Evolutionary conservation across 1,140 invertebrate species (phyloP).

Genomic region (Drosophila tsacasi): DNA sequence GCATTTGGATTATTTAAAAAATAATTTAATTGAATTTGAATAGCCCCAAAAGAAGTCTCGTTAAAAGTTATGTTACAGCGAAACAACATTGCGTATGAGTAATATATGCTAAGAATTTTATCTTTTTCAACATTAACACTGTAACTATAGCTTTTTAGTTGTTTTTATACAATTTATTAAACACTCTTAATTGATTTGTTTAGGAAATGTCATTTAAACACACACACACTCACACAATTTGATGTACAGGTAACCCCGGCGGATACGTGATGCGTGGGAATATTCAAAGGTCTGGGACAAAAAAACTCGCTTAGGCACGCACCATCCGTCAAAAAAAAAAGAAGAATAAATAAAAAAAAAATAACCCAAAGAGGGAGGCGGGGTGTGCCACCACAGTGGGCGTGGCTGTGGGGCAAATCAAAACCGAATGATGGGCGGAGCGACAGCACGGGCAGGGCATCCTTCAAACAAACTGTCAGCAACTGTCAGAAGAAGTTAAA

Average conservation of each 20-base stretch:
- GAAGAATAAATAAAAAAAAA: constrained; percentile 3
- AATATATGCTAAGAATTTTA: neutral
- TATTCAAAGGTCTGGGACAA: constrained; percentile 33
- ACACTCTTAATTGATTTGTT: constrained; percentile 10
- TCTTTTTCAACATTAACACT: neutral
- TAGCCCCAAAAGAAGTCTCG: neutral
- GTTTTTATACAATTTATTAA: neutral
- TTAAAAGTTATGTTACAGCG: neutral
- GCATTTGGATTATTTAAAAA: too few relatives aligned
- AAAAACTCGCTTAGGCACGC: constrained; percentile 53
- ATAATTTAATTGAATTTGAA: too few relatives aligned
- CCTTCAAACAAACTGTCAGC: constrained; percentile 80
- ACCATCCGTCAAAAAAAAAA: constrained; percentile 44
- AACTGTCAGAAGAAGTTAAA: constrained; percentile 81
- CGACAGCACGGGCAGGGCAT: constrained; percentile 53
- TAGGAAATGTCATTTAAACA: constrained; percentile 16
- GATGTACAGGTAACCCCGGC: constrained; percentile 35
- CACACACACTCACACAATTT: constrained; percentile 2
- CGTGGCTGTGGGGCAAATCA: constrained; percentile 42
- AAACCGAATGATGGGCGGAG: constrained; percentile 41
- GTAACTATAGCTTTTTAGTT: neutral
- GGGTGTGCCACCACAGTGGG: constrained; percentile 1
- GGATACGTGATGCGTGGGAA: constrained; percentile 53
- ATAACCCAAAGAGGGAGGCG: neutral
- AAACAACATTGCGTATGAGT: neutral